phyloP scores from a whole-genome alignment of 2,797 vertebrate genomes.

The Labroides dimidiatus region DNA sequence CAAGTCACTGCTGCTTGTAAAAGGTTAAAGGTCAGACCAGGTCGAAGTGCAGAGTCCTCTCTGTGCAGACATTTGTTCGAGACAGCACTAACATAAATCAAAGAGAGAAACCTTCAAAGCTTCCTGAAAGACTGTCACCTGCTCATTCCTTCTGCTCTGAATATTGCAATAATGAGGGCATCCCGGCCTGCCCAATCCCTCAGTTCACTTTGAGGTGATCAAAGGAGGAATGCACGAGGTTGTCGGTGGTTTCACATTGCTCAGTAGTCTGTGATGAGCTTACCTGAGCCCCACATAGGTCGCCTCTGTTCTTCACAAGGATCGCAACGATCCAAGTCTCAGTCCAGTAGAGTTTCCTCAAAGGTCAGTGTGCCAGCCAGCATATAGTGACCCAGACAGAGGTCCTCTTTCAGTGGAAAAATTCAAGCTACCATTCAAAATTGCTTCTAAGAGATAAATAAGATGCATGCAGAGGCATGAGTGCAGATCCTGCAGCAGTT shows the following conservation, averaged over 20 bases:
- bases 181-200: conserved; percentile 35
- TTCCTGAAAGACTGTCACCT: conserved; percentile 13
- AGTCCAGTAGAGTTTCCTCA: conserved; percentile 38
- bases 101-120: conserved; percentile 58
- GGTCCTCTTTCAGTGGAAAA: conserved; percentile 19
- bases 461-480: conserved; percentile 32
- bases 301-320: conserved; percentile 39
- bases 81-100: conserved; percentile 47
- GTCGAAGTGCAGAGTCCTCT: conserved; percentile 28
- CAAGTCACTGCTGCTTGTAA: conserved; percentile 25
- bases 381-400: conserved; percentile 35
- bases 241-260: conserved; percentile 25
- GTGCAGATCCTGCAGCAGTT: conserved; percentile 37
- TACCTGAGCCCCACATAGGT: conserved; percentile 82
- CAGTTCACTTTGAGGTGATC: conserved; percentile 60
- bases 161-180: conserved; percentile 63
- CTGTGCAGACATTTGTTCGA: conserved; percentile 44
- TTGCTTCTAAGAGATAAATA: conserved; percentile 36
- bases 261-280: conserved; percentile 48
- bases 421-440: conserved; percentile 29
- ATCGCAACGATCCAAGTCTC: conserved; percentile 43
- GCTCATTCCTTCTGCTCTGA: conserved; percentile 52
- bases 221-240: conserved; percentile 52
- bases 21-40: conserved; percentile 51
- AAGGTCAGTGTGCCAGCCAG: conserved; percentile 45